Base-by-base conservation (phyloP, 2,888 invertebrate genomes). In the Harpalus rufipes region DNA sequence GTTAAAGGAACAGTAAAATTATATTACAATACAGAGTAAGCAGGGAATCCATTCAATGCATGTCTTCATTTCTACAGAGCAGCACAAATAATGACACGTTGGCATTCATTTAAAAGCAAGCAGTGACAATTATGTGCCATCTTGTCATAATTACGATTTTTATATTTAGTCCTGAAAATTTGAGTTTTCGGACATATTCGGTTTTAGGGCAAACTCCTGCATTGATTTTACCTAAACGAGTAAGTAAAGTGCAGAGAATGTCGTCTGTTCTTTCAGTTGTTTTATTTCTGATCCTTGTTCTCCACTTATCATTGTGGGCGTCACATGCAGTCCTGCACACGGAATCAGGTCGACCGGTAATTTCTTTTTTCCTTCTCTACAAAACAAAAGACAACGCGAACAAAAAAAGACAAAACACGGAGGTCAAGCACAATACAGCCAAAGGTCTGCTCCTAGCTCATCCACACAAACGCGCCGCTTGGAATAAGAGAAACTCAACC, bases 281-380 rank as follows among this genome's bases (percentile, higher is more conserved):
- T 68, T 68, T 68, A 68, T 68, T 68, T 68, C 7, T 14, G 5
- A 68, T 68, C 32, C 68, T 32, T 68, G 4, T n/a, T 51, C 44
- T 51, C 68, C 68, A 68, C 68, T 68, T 68, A 68, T 68, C 68
- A 68, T 68, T 12, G 68, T 14, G 10, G 68, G 68, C 68, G 68
- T 32, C 68, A 68, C 68, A 39, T 14, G 32, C 68, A 68, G 68
- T n/a, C n/a, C 8, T 14, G 32, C 39, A 39, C 25, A 39, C 32
- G 68, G 68, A 68, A 68, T 68, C 68, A 68, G 68, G 68, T 68
- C 68, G 68, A 68, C 68, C 68, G 68, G 68, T 68, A 68, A 68
- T 68, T 68, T 32, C 68, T 68, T 68, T 68, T 68, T 65, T 39
- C 68, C 39, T 32, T 39, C 68, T 68, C 39, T 32, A 32, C 39